Percentiles rank a stretch among this genome's conserved stretches.
Conservation (phyloP, 2,113 vertebrate species). For the Malurus melanocephalus region DNA sequence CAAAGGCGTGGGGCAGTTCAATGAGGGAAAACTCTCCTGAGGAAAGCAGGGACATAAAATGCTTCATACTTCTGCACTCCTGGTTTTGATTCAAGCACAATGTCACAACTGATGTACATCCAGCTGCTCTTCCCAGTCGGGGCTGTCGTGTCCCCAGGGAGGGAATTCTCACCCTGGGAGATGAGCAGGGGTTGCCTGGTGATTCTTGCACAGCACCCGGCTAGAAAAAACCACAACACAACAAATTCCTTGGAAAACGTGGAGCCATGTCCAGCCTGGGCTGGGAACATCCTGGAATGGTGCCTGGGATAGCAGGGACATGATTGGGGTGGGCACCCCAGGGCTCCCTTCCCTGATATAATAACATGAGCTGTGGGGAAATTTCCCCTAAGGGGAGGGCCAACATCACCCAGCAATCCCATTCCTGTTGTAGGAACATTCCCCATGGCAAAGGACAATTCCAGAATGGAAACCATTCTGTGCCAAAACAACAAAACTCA, state of each 20-base stretch:
- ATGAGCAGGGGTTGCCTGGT: not conserved
- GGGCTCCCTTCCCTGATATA: not conserved
- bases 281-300: accelerated
- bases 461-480: not conserved
- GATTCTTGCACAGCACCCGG: not conserved
- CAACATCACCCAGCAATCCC: not conserved
- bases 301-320: not conserved
- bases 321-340: accelerated
- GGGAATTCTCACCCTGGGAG: not conserved
- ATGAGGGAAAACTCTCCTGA: not conserved
- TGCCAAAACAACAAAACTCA: not conserved
- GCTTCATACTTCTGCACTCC: not conserved
- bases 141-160: not conserved
- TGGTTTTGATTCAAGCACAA: not conserved
- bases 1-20: not conserved
- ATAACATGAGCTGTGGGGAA: not conserved
- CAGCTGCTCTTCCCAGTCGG: accelerated
- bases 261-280: accelerated
- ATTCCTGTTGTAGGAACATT: not conserved
- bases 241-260: not conserved
- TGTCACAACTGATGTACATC: accelerated
- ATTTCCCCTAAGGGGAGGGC: not conserved
- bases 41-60: not conserved
- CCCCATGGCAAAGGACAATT: not conserved
- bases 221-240: not conserved